These are phyloP conservation scores for Gavia stellata DNA, from an alignment of 2,113 vertebrate species.

Conservation along the genomic window DNA sequence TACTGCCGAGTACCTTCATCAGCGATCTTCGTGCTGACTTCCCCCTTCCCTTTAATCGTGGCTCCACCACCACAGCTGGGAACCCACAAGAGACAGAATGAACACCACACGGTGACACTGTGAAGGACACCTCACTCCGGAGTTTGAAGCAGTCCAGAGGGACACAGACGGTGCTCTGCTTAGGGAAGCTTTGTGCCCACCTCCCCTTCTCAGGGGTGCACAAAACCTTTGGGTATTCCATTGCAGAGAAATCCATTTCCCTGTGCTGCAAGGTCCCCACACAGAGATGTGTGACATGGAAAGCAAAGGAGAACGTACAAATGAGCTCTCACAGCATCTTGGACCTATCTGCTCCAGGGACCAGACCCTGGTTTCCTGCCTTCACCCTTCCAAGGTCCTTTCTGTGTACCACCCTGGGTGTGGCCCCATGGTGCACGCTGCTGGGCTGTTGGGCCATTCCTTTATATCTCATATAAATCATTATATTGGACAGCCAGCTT, in stretches of 20 bases:
- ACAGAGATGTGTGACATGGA: not conserved
- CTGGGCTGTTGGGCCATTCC: not conserved
- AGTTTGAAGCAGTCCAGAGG: not conserved
- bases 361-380: not conserved
- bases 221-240: not conserved
- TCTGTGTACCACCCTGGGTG: not conserved
- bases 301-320: not conserved
- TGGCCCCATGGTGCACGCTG: fast-evolving
- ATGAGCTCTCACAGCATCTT: not conserved
- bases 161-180: not conserved
- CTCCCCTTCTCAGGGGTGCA: not conserved
- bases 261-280: not conserved
- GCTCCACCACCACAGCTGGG: not conserved
- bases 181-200: not conserved
- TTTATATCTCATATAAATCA: not conserved
- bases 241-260: not conserved
- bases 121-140: not conserved
- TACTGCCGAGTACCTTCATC: not conserved
- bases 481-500: not conserved
- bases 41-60: not conserved
- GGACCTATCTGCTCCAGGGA: not conserved
- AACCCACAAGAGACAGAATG: not conserved
- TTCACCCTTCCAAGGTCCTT: not conserved
- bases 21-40: not conserved
- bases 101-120: not conserved